Conservation (phyloP, 2,888 invertebrate genomes). For the Mactromeris polynyma region DNA sequence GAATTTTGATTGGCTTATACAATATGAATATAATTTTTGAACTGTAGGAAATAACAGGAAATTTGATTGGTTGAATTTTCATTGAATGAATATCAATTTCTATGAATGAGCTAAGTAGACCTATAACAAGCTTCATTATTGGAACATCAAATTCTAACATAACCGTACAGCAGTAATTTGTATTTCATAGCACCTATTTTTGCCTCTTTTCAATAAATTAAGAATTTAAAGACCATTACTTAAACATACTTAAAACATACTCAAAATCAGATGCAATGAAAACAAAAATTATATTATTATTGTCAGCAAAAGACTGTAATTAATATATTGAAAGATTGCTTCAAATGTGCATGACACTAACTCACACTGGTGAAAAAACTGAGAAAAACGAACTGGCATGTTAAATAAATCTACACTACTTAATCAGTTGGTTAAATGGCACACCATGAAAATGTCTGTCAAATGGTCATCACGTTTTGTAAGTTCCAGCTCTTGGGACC, state of each 20-base stretch:
- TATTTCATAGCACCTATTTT: neutral
- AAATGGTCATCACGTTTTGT: neutral
- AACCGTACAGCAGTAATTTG: neutral
- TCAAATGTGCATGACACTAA: neutral
- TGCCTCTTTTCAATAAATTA: neutral
- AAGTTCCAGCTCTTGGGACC: neutral
- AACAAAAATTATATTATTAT: neutral
- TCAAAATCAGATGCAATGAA: neutral
- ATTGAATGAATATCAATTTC: neutral
- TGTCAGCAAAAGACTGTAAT: too few relatives aligned
- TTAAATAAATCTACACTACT: neutral
- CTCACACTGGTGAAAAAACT: neutral
- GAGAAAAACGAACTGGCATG: neutral
- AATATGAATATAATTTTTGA: neutral
- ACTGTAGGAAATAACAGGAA: neutral
- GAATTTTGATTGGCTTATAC: neutral
- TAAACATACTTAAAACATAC: neutral
- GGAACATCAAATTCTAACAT: neutral
- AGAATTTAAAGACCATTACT: neutral
- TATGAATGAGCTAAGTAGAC: too few relatives aligned
- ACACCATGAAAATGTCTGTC: neutral
- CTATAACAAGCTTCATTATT: neutral
- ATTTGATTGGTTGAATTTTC: neutral
- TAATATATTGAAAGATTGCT: neutral
- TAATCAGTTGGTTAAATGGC: neutral